Base-by-base conservation (phyloP, 2,888 invertebrate species). In the Amphipyra tragopoginis region DNA sequence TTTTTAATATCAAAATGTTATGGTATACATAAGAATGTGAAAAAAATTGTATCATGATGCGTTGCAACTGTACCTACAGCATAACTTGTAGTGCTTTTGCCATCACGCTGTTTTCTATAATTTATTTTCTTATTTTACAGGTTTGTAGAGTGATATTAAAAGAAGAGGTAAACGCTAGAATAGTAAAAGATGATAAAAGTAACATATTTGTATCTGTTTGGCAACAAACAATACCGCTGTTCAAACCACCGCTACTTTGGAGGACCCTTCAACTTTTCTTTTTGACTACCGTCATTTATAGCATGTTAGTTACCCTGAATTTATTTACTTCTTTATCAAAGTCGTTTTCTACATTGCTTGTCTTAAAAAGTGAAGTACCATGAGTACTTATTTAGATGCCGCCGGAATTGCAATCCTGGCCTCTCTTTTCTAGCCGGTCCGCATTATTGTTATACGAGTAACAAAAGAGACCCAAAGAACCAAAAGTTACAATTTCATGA, bases 211-310 rank as follows among this genome's bases (percentile, higher is more conserved):
- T 45, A 10, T 75, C 72, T 0, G 26, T 76, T 0, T 66, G 65
- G 68, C 48, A 51, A 15, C 76, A 76, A 40, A 76, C 61, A 0
- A 44, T 50, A 13, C 75, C 76, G 0, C 26, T 76, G 1, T 76
- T 76, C 29, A 63, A 68, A 40, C 62, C 55, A 3, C 76, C 76
- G 1, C 15, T 78, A 4, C n/a, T 72, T 2, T 58, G 57, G 60
- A 72, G 42, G n/a, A 78, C 72, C 0, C 3, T 77, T 2, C 63
- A 71, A 8, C 57, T 76, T 0, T 71, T 72, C 44, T 76, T 62
- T 39, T 50, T 77, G 34, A 76, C 77, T 15, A 45, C 51, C 1
- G 76, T 68, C 9, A 74, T 76, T 1, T 76, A 77, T 8, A 62
- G 59, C 48, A 72, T 68, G 77, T 76, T 15, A 77, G 67, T 61